Evolutionary conservation across 1,140 invertebrate species (phyloP).

Genomic region (Cydia fagiglandana): DNA sequence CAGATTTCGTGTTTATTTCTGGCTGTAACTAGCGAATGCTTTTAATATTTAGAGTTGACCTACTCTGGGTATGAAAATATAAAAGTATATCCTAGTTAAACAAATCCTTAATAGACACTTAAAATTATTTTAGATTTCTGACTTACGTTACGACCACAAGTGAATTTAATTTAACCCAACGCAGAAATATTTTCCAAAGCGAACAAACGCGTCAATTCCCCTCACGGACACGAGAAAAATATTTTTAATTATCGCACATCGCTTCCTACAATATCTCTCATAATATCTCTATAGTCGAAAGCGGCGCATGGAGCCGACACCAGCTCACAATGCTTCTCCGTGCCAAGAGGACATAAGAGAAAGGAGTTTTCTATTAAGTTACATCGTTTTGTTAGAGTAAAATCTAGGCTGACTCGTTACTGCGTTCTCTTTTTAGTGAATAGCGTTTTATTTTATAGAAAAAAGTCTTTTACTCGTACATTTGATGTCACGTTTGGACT

Average conservation of each 20-base stretch:
- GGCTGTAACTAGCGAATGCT: too few species aligned
- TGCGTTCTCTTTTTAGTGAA: constrained; percentile 7
- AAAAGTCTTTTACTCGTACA: not conserved
- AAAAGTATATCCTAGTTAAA: too few species aligned
- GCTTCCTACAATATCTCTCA: not conserved
- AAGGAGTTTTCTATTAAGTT: not conserved
- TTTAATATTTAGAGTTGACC: too few species aligned
- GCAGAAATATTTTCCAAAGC: not conserved
- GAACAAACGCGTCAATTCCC: not conserved
- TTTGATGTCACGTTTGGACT: not conserved
- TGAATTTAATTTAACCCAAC: not conserved
- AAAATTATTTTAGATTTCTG: too few species aligned
- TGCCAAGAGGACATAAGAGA: not conserved
- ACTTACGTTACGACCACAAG: too few species aligned
- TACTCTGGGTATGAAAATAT: too few species aligned
- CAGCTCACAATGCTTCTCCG: not conserved
- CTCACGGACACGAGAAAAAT: constrained; percentile 14
- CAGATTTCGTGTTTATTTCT: too few species aligned
- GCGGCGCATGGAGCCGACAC: constrained; percentile 9
- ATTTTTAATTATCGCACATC: constrained; percentile 14
- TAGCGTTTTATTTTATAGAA: constrained; percentile 1
- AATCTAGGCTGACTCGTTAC: constrained; percentile 4
- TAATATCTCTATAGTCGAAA: not conserved
- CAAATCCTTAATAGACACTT: too few species aligned
- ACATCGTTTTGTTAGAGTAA: not conserved